Percentiles rank a stretch among this genome's conserved stretches.
These are phyloP conservation scores for Drosophila kikkawai DNA, from an alignment of 1,140 invertebrate species.

Conservation along the genomic window DNA sequence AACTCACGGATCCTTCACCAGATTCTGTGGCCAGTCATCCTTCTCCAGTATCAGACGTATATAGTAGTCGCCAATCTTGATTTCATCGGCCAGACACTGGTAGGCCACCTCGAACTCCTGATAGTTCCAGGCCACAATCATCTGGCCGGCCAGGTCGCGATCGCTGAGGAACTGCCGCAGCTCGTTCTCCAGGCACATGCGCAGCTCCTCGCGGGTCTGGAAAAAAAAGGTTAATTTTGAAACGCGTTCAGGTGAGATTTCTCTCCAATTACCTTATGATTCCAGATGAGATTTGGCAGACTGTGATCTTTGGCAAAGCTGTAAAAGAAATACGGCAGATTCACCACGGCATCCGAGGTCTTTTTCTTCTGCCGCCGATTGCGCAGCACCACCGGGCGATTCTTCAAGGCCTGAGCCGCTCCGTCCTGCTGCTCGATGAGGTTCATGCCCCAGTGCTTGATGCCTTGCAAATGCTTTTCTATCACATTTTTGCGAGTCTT, in stretches of 20 bases:
- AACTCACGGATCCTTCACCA: slow-evolving; percentile 84
- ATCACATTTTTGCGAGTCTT: slow-evolving; percentile 88
- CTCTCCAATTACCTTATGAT: slow-evolving; percentile 91
- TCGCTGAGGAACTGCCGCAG: slow-evolving; percentile 95
- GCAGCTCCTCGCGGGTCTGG: slow-evolving; percentile 97
- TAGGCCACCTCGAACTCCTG: slow-evolving; percentile 98
- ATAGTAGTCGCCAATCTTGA: slow-evolving; percentile 99
- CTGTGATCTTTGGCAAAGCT: slow-evolving; percentile 98
- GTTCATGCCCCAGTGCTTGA: slow-evolving; percentile 85
- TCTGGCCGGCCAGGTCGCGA: slow-evolving; percentile 93
- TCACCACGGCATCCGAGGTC: slow-evolving; percentile 89
- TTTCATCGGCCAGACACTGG: slow-evolving; percentile 96
- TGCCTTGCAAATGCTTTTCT: slow-evolving; percentile 90
- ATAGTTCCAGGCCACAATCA: slow-evolving; percentile 98
- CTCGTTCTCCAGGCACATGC: slow-evolving; percentile 97
- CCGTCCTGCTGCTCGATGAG: slow-evolving; percentile 82
- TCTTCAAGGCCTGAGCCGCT: slow-evolving; percentile 85
- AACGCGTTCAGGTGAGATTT: not conserved
- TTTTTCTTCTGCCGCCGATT: slow-evolving; percentile 96
- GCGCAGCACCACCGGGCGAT: slow-evolving; percentile 94
- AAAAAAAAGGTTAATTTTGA: not conserved
- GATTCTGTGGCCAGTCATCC: slow-evolving; percentile 89
- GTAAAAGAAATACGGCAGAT: slow-evolving; percentile 98
- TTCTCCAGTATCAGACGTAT: slow-evolving; percentile 97
- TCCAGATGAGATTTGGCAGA: slow-evolving; percentile 99